phyloP scores from a whole-genome alignment of 2,113 vertebrate genomes.

The Erythrolamprus reginae region DNA sequence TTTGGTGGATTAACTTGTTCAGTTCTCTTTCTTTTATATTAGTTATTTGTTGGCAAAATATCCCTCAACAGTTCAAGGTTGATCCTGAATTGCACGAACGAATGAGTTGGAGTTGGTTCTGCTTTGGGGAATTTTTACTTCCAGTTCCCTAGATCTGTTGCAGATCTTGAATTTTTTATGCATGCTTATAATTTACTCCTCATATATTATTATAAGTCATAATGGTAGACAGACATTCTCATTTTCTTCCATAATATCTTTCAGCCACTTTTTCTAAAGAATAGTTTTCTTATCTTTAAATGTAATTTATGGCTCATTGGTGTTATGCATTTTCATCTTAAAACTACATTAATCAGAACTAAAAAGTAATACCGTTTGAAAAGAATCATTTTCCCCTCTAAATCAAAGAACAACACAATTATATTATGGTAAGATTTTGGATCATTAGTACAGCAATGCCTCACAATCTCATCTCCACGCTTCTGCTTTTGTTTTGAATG shows the following conservation, averaged over 20 bases:
- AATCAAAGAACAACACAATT: neutral
- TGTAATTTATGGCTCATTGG: conserved; percentile 2
- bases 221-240: conserved; percentile 2
- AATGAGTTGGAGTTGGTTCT: neutral
- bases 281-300: neutral
- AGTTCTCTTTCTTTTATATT: neutral
- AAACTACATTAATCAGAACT: neutral
- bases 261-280: neutral
- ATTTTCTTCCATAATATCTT: conserved; percentile 22
- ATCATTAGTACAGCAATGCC: neutral
- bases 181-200: neutral
- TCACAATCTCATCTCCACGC: neutral
- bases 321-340: conserved; percentile 6
- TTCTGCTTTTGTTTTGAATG: neutral
- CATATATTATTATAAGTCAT: neutral
- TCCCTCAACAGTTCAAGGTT: neutral
- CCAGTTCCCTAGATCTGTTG: neutral
- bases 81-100: neutral
- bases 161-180: neutral
- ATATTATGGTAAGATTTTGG: conserved; percentile 9
- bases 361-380: conserved; percentile 3
- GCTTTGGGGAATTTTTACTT: neutral
- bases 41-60: neutral
- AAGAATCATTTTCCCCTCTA: neutral
- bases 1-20: neutral